Evolutionary conservation across 1,140 invertebrate species (phyloP), one percentile per base, ranked within the genome.

Genomic region (Lanistes nyassanus): DNA sequence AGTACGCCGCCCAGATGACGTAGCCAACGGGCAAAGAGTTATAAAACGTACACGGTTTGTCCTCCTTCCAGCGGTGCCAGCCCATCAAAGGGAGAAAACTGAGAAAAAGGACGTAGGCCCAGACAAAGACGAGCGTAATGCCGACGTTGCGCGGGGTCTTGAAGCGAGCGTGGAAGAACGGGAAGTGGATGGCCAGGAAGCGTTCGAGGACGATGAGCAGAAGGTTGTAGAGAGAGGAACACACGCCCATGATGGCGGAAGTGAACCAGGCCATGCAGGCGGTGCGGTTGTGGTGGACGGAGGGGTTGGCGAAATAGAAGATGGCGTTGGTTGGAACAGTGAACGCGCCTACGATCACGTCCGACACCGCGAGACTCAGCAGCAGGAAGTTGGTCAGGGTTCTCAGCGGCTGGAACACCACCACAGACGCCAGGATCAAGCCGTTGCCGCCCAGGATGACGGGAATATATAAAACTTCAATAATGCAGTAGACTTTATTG

Each of bases 341-440:
- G 11, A 75, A 6, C 4, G 76, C 34, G 31, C 75, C 79, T 3
- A 82, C 65, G 3, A 79, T 29, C 11, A 79, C 66, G 65, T 82
- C 81, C 3, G 81, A 76, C 9, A 76, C 58, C 1, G 79, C 74
- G n/a, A 82, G 58, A 42, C 77, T 80, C 4, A 68, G 66, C 23
- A 82, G 78, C 31, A 82, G 78, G 21, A 75, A 62, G 51, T 81
- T 77, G 19, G 80, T 78, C 9, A 76, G 68, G n/a, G 62, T 80
- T 23, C 67, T 74, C n/a, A 82, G 70, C 36, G 81, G 81, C 26
- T 74, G 75, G 68, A 89, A 87, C 58, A 82, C 84, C 6, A 74
- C 78, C 77, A 91, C 87, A 2, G 89, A 88, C 9, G 88, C 69
- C 16, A 89, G 77, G 6, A 91, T 90, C 37, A 90, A 64, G 11